phyloP scores from a whole-genome alignment of 2,888 invertebrate species.

The Siphonodentalium dalli region DNA sequence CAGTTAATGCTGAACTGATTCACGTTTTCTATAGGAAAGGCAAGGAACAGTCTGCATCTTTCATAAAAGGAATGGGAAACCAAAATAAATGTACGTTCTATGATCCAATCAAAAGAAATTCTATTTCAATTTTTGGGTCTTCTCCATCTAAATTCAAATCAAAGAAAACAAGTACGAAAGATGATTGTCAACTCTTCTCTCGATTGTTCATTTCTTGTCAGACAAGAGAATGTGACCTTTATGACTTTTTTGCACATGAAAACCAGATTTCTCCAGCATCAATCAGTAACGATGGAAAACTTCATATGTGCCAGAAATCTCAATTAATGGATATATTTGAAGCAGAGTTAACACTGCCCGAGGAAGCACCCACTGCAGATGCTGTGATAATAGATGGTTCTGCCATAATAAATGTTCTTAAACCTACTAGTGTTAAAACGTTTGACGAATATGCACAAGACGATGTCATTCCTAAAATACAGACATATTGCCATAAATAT shows the following conservation, averaged over 20 bases:
- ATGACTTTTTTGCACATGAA: slow-evolving; percentile 18
- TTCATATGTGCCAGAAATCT: slow-evolving; percentile 20
- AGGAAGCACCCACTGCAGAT: slow-evolving; percentile 17
- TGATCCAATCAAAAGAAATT: slow-evolving; percentile 3
- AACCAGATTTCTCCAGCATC: slow-evolving; percentile 12
- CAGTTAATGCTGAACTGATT: background rate
- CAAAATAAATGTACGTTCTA: too few species aligned
- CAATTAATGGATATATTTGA: slow-evolving; percentile 19
- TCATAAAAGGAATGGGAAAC: too few species aligned
- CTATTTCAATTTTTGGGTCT: background rate
- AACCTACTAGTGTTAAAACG: slow-evolving; percentile 15
- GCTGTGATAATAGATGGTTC: slow-evolving; percentile 23
- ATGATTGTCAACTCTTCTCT: slow-evolving; percentile 14
- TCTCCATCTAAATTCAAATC: background rate
- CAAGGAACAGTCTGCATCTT: background rate
- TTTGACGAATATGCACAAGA: slow-evolving; percentile 12
- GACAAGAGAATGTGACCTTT: slow-evolving; percentile 20
- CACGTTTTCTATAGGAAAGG: background rate
- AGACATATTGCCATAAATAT: slow-evolving; percentile 7
- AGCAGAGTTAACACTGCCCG: slow-evolving; percentile 3
- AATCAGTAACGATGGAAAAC: slow-evolving; percentile 12
- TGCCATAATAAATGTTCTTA: slow-evolving; percentile 20
- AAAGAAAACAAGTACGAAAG: slow-evolving; percentile 4
- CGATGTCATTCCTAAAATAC: slow-evolving; percentile 13
- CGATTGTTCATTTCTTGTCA: slow-evolving; percentile 23